Base-by-base conservation (phyloP, 1,140 invertebrate genomes). In the Teleopsis dalmanni region DNA sequence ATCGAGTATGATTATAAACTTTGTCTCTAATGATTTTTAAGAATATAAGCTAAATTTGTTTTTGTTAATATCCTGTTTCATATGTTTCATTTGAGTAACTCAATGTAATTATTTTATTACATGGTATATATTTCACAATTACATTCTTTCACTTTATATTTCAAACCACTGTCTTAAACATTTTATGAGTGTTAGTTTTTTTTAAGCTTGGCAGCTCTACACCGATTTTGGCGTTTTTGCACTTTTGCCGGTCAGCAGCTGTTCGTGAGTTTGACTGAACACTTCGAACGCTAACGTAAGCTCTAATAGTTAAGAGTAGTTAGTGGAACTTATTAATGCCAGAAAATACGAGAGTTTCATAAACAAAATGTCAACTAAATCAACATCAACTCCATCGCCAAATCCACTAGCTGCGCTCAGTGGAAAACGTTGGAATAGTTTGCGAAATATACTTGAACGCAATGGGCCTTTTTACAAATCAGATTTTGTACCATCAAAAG, bases 391-490 rank as follows among this genome's bases (percentile, higher is more conserved):
- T 18, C 3, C 16, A 3, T 43, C 41, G 7, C 41, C 41, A 10
- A 43, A 43, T 19, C 19, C 44, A 14, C 21, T 45, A 4, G 29
- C 5, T 23, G 21, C 50, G 4, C 29, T 48, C 18, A 48, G 18
- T 19, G 63, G 50, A 42, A 69, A 69, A 27, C 65, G 85, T 58
- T 96, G 89, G 86, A 81, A 77, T 59, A 84, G 93, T 65, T 69
- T 98, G 37, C 77, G 82, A 47, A 93, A 95, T 74, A 70, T 97
- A 21, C 72, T 97, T 23, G 91, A 94, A 72, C 77, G 94, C 60
- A 80, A 83, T n/a, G 92, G 93, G 14, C 93, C 94, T 1, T 96
- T 97, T 75, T 88, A 89, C 58, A 86, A 90, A 62, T 87, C 88
- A 13, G 88, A 91, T 63, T 97, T 95, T 70, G 85, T 92, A 62